A percentile compares a stretch with the other conserved stretches of the same genome.
phyloP scores from a whole-genome alignment of 2,113 vertebrate genomes.

The Cyprinodon brontotheroides region DNA sequence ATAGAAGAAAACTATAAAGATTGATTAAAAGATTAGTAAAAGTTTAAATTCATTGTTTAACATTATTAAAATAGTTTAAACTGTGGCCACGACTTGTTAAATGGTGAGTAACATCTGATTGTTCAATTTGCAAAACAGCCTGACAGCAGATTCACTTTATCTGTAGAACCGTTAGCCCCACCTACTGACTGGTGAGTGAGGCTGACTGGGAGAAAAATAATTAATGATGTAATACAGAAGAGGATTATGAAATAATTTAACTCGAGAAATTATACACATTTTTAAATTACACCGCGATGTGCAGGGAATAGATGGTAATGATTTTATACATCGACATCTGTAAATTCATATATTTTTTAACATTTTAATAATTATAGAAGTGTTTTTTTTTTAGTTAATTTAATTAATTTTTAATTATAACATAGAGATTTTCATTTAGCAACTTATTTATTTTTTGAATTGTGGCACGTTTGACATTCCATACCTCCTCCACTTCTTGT shows the following conservation, averaged over 20 bases:
- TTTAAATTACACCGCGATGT: background rate
- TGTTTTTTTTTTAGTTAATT: background rate
- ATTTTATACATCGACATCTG: background rate
- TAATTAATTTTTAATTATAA: background rate
- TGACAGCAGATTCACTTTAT: background rate
- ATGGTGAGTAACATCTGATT: background rate
- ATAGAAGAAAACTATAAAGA: background rate
- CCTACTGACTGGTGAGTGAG: background rate
- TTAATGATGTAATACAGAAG: background rate
- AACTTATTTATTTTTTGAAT: background rate
- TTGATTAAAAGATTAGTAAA: background rate
- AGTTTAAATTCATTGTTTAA: background rate
- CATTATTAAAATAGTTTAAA: background rate
- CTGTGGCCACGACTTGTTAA: background rate
- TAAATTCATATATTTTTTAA: background rate
- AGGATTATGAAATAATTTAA: background rate
- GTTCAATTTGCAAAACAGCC: background rate
- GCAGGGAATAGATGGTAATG: background rate
- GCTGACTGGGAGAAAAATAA: background rate
- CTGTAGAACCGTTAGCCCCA: background rate
- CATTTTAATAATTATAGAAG: background rate
- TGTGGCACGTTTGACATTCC: constrained; percentile 1
- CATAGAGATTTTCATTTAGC: background rate
- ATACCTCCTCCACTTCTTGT: constrained; percentile 64
- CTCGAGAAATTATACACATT: background rate